These are phyloP conservation scores for Mormyrops boulengeri DNA, from an alignment of 2,797 vertebrate species.

Conservation along the genomic window DNA sequence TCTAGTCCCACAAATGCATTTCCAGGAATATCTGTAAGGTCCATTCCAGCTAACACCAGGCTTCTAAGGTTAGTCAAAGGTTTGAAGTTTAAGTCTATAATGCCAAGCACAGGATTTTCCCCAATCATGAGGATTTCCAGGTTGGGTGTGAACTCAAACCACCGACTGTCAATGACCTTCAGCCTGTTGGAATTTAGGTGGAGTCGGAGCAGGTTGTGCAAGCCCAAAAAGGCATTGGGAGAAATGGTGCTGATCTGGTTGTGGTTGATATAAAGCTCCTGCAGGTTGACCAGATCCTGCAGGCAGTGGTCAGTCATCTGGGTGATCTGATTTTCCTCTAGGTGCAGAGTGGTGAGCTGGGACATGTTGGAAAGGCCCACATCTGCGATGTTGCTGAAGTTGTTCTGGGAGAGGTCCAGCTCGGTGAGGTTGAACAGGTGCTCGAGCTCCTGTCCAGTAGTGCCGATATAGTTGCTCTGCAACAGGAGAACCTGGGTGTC, in stretches of 20 bases:
- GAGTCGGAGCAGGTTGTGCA: slow-evolving; percentile 82
- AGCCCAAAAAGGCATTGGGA: slow-evolving; percentile 82
- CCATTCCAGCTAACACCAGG: slow-evolving; percentile 91
- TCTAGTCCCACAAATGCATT: slow-evolving; percentile 90
- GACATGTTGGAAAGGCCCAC: slow-evolving; percentile 86
- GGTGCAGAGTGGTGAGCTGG: slow-evolving; percentile 88
- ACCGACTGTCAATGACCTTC: slow-evolving; percentile 81
- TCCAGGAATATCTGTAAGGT: slow-evolving; percentile 84
- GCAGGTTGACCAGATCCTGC: slow-evolving; percentile 84
- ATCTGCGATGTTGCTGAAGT: slow-evolving; percentile 83
- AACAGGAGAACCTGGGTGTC: slow-evolving; percentile 94
- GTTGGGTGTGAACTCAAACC: slow-evolving; percentile 93
- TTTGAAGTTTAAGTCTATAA: slow-evolving; percentile 90
- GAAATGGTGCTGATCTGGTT: slow-evolving; percentile 90
- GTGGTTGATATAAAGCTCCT: slow-evolving; percentile 96
- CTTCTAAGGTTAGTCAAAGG: slow-evolving; percentile 84
- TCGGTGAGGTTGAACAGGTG: slow-evolving; percentile 91
- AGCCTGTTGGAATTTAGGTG: slow-evolving; percentile 93
- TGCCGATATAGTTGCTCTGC: slow-evolving; percentile 93
- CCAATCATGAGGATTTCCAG: slow-evolving; percentile 97
- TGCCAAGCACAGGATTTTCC: slow-evolving; percentile 89
- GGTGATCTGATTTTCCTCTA: slow-evolving; percentile 90
- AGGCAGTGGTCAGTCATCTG: slow-evolving; percentile 90
- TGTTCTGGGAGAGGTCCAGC: slow-evolving; percentile 93
- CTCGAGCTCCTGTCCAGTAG: slow-evolving; percentile 81